Conservation (phyloP, 2,113 vertebrate species). For the Zapus hudsonius region DNA sequence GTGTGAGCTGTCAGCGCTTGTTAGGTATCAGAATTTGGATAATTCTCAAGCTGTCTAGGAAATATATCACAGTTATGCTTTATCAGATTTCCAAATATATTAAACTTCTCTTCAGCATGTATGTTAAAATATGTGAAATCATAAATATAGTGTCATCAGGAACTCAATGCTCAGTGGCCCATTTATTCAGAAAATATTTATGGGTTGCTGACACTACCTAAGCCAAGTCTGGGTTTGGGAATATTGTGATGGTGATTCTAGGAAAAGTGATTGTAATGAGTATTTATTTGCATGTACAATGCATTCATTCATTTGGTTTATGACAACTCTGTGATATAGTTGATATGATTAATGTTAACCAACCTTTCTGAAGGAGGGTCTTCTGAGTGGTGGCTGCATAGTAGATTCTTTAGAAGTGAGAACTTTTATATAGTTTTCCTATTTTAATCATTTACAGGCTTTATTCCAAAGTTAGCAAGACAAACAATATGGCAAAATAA, state of each 20-base stretch:
- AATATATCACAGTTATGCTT: background rate
- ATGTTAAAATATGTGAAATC: background rate
- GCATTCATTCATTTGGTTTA: background rate
- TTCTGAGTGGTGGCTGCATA: background rate
- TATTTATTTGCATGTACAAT: background rate
- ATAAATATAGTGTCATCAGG: background rate
- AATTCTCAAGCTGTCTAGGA: background rate
- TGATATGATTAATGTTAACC: background rate
- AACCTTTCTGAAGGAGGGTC: background rate
- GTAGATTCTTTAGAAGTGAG: background rate
- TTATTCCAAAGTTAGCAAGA: background rate
- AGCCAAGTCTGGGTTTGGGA: background rate
- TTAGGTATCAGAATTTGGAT: background rate
- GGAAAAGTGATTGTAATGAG: background rate
- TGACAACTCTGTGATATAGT: background rate
- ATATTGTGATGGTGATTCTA: background rate
- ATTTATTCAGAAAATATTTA: constrained; percentile 21
- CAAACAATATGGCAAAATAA: constrained; percentile 27
- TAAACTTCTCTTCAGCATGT: background rate
- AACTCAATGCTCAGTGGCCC: background rate
- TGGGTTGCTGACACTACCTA: background rate
- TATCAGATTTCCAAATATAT: background rate
- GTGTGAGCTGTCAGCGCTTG: background rate
- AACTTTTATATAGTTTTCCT: background rate
- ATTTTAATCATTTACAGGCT: constrained; percentile 28